A percentile compares a stretch with the other conserved stretches of the same genome.
phyloP scores from a whole-genome alignment of 2,113 vertebrate species.

The Pituophis catenifer region DNA sequence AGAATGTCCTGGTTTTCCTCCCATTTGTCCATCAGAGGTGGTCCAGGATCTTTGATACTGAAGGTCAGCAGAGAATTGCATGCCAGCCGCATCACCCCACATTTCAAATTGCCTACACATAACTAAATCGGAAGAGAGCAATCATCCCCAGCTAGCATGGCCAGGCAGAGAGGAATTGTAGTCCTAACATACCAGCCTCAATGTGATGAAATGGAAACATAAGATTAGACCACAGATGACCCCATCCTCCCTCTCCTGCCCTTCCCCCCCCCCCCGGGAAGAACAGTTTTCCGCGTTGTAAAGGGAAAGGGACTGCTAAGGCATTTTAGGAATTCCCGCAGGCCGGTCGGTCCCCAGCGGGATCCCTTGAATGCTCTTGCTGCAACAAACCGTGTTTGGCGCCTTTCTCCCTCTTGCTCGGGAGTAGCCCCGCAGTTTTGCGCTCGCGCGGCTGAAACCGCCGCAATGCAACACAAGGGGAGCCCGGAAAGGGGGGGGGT shows the following conservation, averaged over 20 bases:
- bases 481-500: not conserved
- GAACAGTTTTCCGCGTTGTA: not conserved
- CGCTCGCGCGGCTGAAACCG: not conserved
- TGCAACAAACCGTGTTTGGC: not conserved
- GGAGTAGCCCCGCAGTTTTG: not conserved
- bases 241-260: not conserved
- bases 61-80: not conserved
- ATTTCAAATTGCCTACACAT: not conserved
- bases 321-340: not conserved
- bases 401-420: not conserved
- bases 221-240: not conserved
- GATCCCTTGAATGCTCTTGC: not conserved
- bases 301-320: not conserved
- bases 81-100: not conserved
- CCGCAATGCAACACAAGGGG: constrained; percentile 2
- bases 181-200: not conserved
- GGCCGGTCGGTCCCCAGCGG: not conserved
- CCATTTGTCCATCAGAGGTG: not conserved
- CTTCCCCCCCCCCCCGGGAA: not conserved
- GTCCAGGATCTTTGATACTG: not conserved
- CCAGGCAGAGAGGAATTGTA: not conserved
- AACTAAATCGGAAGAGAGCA: not conserved
- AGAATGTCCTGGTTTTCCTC: not conserved
- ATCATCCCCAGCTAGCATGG: not conserved
- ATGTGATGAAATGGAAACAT: not conserved